Conservation (phyloP, 2,797 vertebrate species). For the Eupleurogrammus muticus region DNA sequence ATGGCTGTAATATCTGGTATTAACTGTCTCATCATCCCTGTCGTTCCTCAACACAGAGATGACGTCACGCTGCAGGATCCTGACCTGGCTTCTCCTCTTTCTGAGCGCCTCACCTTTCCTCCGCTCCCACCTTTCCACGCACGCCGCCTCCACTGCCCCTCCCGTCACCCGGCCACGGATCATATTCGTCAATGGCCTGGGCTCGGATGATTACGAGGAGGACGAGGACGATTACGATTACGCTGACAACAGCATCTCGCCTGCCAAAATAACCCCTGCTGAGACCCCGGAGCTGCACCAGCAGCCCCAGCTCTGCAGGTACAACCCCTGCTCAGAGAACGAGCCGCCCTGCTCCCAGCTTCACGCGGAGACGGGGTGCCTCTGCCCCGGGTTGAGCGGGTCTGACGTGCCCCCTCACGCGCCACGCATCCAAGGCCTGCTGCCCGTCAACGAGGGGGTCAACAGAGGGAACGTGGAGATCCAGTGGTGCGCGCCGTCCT, state of each 20-base stretch:
- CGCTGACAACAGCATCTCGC: not conserved
- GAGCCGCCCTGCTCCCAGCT: slow-evolving; percentile 80
- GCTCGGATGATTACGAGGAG: not conserved
- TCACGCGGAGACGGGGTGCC: slow-evolving; percentile 38
- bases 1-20: not conserved
- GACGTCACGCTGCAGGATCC: slow-evolving; percentile 49
- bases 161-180: slow-evolving; percentile 57
- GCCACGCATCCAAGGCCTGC: slow-evolving; percentile 75
- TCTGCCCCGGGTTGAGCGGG: slow-evolving; percentile 85
- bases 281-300: not conserved
- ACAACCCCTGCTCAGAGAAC: slow-evolving; percentile 83
- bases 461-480: slow-evolving; percentile 69
- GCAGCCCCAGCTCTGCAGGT: slow-evolving; percentile 63
- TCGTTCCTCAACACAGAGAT: slow-evolving; percentile 65
- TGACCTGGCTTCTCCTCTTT: slow-evolving; percentile 62
- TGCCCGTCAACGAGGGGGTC: slow-evolving; percentile 40
- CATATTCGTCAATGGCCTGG: slow-evolving; percentile 13
- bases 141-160: slow-evolving; percentile 47
- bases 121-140: slow-evolving; percentile 31
- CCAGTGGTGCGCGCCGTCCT: slow-evolving; percentile 89
- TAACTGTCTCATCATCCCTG: slow-evolving; percentile 15
- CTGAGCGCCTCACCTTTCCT: slow-evolving; percentile 51
- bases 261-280: not conserved
- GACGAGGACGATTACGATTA: not conserved
- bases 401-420: slow-evolving; percentile 60